Evolutionary conservation across 2,797 vertebrate genomes (phyloP), one percentile per base, ranked within the genome.

Genomic region (Lepilemur ruficaudatus): DNA sequence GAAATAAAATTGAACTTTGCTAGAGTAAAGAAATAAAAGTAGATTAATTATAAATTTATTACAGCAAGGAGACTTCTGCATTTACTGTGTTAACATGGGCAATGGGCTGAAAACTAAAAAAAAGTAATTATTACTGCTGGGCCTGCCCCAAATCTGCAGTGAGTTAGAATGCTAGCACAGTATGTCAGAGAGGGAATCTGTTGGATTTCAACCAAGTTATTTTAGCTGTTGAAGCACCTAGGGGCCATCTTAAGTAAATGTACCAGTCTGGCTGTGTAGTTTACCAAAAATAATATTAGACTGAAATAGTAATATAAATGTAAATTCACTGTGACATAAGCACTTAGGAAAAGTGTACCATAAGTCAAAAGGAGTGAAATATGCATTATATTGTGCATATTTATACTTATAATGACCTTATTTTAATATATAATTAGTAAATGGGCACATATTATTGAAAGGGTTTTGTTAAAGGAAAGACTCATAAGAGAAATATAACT

Each of bases 381-480:
- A 35, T 20, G 18, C 9, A n/a, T 79, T 85, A 14, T 50, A 17
- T 65, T 82, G 1, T 93, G 1, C 14, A 84, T 38, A 73, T 52
- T 48, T 92, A 11, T 61, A 14, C 81, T 88, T 70, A 55, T 59
- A 75, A 70, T 83, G 6, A 61, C 15, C 7, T 81, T 55, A 80
- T 96, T 89, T 79, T 81, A 73, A 78, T 55, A 5, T 28, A 52
- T 0, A 59, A 63, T 55, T 73, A 82, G 35, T 76, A 57, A 72
- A 80, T 65, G 9, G 12, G 0, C 20, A 41, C 32, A 32, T n/a
- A 10, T 48, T 78, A 76, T 43, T 73, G 63, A 88, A 89, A 81
- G 11, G 4, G 9, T 91, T 89, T 81, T 84, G 15, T 79, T 82
- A 91, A 83, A 79, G 52, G 73, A 91, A 94, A 96, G 83, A 11